Evolutionary conservation across 2,113 vertebrate species (phyloP).

Genomic region (Nothoprocta pentlandii): DNA sequence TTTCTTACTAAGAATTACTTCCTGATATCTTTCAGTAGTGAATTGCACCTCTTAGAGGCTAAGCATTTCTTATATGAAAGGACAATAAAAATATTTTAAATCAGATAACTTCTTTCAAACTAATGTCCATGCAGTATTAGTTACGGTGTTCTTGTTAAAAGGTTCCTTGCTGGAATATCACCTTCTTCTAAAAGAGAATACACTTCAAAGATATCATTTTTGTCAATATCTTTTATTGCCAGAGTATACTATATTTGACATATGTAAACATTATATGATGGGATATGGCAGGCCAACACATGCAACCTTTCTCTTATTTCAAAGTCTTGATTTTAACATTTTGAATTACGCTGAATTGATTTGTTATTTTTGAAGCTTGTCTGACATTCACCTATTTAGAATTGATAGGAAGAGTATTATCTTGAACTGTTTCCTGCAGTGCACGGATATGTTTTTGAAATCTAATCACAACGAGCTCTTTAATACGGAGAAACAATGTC

Average conservation of each 20-base stretch:
- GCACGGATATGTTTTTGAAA: constrained; percentile 62
- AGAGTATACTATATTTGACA: constrained; percentile 10
- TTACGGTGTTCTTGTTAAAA: neutral
- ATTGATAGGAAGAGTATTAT: constrained; percentile 55
- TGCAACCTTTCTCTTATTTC: constrained; percentile 34
- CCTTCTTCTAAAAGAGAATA: neutral
- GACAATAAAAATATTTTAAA: constrained; percentile 4
- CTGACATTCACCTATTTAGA: constrained; percentile 68
- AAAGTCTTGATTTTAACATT: constrained; percentile 58
- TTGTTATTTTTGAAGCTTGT: constrained; percentile 54
- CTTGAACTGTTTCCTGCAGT: constrained; percentile 56
- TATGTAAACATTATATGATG: constrained; percentile 46
- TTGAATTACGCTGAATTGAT: constrained; percentile 52
- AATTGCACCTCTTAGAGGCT: neutral
- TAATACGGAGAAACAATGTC: constrained; percentile 45
- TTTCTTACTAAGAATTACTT: neutral
- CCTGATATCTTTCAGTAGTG: neutral
- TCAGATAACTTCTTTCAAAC: neutral
- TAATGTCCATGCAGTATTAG: neutral
- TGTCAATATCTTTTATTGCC: constrained; percentile 37
- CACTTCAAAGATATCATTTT: constrained; percentile 12
- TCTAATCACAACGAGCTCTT: constrained; percentile 56
- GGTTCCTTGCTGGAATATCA: neutral
- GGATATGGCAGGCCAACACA: constrained; percentile 19
- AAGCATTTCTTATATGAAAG: neutral